Conservation (phyloP, 2,113 vertebrate species). For the Odocoileus virginianus region DNA sequence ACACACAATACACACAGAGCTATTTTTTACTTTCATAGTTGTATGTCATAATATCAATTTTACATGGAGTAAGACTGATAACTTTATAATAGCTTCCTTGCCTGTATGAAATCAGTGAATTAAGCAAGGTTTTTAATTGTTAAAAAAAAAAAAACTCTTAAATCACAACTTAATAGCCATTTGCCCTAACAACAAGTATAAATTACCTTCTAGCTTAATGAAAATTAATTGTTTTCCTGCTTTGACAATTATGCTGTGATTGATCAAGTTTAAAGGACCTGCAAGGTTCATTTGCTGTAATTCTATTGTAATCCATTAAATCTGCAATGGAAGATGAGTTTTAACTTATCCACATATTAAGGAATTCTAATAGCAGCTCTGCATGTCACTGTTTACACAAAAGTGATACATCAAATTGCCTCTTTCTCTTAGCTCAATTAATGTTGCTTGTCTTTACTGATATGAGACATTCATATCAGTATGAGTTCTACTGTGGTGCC, state of each 20-base stretch:
- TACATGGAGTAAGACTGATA: not conserved
- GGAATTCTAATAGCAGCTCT: slow-evolving; percentile 75
- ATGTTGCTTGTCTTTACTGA: not conserved
- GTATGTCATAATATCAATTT: not conserved
- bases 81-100: not conserved
- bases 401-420: slow-evolving; percentile 76
- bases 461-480: not conserved
- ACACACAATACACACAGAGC: not conserved
- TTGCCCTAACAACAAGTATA: slow-evolving; percentile 74
- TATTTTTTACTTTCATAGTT: not conserved
- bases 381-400: slow-evolving; percentile 75
- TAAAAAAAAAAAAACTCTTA: slow-evolving; percentile 70
- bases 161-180: slow-evolving; percentile 69
- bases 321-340: slow-evolving; percentile 77
- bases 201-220: slow-evolving; percentile 79
- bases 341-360: slow-evolving; percentile 76
- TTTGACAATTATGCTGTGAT: slow-evolving; percentile 80
- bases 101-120: slow-evolving; percentile 42
- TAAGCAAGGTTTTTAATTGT: slow-evolving; percentile 66
- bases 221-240: slow-evolving; percentile 82
- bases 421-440: slow-evolving; percentile 48
- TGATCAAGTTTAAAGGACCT: slow-evolving; percentile 80
- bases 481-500: not conserved
- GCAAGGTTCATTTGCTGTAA: slow-evolving; percentile 79
- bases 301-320: slow-evolving; percentile 82